phyloP scores from a whole-genome alignment of 2,797 vertebrate species.

The Myiotriccus ornatus region DNA sequence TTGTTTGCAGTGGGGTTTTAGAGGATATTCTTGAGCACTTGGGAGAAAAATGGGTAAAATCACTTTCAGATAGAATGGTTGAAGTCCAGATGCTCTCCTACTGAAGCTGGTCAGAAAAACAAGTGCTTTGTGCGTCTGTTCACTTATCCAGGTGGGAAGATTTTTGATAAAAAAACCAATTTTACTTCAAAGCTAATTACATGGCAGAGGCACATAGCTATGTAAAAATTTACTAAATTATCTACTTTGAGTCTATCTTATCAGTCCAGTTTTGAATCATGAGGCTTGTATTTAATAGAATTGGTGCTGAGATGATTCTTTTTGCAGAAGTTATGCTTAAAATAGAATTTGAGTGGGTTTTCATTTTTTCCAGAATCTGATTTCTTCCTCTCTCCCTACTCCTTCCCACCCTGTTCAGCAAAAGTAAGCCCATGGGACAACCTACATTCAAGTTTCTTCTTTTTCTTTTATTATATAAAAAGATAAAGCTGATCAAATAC shows the following conservation, averaged over 20 bases:
- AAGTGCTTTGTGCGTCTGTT: not conserved
- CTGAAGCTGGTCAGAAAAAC: not conserved
- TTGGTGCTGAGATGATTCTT: not conserved
- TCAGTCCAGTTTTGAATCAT: not conserved
- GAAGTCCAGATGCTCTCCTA: not conserved
- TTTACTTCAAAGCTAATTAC: not conserved
- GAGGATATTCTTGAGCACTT: not conserved
- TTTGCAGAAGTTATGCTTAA: slow-evolving; percentile 31
- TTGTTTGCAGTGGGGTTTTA: not conserved
- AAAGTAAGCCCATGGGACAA: slow-evolving; percentile 24
- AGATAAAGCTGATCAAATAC: slow-evolving; percentile 1
- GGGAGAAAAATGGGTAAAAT: not conserved
- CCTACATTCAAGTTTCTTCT: not conserved
- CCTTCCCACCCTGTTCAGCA: not conserved
- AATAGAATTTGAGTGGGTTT: slow-evolving; percentile 39
- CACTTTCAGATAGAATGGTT: not conserved
- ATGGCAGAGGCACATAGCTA: not conserved
- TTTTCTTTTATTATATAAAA: not conserved
- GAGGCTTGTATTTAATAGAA: not conserved
- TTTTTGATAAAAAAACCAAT: fast-evolving
- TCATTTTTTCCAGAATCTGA: slow-evolving; percentile 15
- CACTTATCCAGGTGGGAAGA: not conserved
- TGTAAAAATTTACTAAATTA: not conserved
- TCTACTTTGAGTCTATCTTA: not conserved
- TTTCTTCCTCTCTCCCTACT: slow-evolving; percentile 21